Evolutionary conservation across 2,888 invertebrate species (phyloP).

Genomic region (Hesperia comma): DNA sequence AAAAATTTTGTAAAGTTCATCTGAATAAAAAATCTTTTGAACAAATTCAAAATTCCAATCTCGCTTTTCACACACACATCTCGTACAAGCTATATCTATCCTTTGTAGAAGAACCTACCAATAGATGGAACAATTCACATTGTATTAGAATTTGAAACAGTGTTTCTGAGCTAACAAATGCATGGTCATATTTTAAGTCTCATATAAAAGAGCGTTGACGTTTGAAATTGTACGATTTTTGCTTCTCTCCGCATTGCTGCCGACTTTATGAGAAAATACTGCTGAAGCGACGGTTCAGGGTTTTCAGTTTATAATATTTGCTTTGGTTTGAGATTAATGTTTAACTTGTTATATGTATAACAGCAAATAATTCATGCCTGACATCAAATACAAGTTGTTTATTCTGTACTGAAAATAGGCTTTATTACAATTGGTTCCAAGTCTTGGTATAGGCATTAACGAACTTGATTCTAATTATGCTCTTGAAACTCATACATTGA

Average conservation of each 20-base stretch:
- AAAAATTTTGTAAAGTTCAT: no score
- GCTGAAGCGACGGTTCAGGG: constrained; percentile 19
- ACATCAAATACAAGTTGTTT: no score
- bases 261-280: constrained; percentile 33
- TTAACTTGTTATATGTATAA: constrained; percentile 12
- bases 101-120: background rate
- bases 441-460: no score
- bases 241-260: constrained; percentile 25
- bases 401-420: no score
- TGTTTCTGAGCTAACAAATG: constrained; percentile 24
- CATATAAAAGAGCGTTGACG: constrained; percentile 33
- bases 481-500: no score
- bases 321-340: constrained; percentile 16
- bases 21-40: no score
- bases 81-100: no score
- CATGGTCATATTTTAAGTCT: constrained; percentile 33
- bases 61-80: background rate
- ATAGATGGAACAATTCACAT: constrained; percentile 8
- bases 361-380: no score
- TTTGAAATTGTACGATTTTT: constrained; percentile 35
- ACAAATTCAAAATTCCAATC: no score
- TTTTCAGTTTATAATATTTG: constrained; percentile 18
- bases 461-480: no score
- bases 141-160: constrained; percentile 18
- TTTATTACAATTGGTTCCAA: no score